phyloP scores from a whole-genome alignment of 2,888 invertebrate species.

The Cancer borealis region DNA sequence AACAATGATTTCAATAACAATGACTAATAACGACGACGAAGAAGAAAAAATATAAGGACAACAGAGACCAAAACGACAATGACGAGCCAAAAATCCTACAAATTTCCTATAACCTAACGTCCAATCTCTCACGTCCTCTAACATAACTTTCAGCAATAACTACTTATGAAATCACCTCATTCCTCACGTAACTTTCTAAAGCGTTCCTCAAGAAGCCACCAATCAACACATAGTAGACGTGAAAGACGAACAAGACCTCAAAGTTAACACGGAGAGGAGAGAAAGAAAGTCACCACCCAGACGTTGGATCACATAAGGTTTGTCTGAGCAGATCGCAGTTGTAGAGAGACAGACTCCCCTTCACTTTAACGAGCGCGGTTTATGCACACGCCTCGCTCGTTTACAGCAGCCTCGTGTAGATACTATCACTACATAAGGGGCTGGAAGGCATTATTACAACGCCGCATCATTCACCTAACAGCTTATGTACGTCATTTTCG shows the following conservation, averaged over 20 bases:
- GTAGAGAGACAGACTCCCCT: neutral
- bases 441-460: conserved; percentile 9
- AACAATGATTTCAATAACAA: too few relatives aligned
- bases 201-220: neutral
- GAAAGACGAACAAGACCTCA: neutral
- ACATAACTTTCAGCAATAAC: neutral
- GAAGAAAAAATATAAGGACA: too few relatives aligned
- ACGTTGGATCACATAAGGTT: neutral
- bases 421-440: neutral
- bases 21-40: too few relatives aligned
- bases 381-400: conserved; percentile 26
- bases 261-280: neutral
- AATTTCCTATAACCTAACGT: neutral
- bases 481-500: neutral
- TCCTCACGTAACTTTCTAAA: neutral
- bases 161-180: neutral
- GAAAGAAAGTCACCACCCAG: neutral
- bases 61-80: neutral
- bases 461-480: neutral
- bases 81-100: neutral
- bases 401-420: neutral
- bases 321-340: neutral
- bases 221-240: neutral
- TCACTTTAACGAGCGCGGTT: conserved; percentile 22
- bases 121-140: neutral